Conservation (phyloP, 2,888 invertebrate species). For the Entomobrya multifasciata region DNA sequence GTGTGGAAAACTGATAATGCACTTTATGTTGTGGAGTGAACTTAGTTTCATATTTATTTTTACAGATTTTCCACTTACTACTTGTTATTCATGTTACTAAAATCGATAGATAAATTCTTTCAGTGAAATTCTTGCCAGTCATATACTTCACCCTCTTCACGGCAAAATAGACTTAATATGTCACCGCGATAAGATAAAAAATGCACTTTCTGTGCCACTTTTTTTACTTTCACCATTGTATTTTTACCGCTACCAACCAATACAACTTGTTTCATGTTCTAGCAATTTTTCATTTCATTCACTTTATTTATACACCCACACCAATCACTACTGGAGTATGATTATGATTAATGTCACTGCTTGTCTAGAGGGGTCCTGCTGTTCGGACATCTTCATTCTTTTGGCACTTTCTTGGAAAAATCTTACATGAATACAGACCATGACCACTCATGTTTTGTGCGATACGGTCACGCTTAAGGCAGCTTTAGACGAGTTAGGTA, state of each 20-base stretch:
- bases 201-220: constrained; percentile 39
- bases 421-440: not conserved
- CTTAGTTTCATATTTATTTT: no score
- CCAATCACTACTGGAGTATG: not conserved
- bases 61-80: no score
- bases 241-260: not conserved
- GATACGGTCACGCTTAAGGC: no score
- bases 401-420: no score
- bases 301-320: not conserved
- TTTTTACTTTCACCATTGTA: not conserved
- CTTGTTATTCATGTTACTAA: no score
- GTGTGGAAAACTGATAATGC: no score
- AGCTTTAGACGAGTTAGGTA: no score
- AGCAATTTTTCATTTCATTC: constrained; percentile 15
- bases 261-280: constrained; percentile 1
- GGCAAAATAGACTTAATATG: no score
- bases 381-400: not conserved
- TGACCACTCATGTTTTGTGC: not conserved
- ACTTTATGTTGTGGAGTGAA: no score
- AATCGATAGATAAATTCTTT: no score
- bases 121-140: no score
- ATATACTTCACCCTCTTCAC: no score
- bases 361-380: not conserved
- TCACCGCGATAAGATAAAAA: not conserved
- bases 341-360: not conserved